phyloP scores from a whole-genome alignment of 2,888 invertebrate species.

The Sesamia inferens region DNA sequence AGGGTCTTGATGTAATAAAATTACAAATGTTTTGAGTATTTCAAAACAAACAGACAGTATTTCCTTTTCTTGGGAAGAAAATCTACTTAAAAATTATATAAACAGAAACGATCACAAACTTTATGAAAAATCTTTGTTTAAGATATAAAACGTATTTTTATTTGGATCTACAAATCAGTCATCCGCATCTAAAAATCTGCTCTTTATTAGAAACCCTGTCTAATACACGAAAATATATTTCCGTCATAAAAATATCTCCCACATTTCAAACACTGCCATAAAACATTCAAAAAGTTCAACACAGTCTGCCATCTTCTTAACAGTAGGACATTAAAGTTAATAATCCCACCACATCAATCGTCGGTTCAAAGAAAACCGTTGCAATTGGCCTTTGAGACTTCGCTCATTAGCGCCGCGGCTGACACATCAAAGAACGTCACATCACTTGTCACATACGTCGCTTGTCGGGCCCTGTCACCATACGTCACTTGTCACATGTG shows the following conservation, averaged over 20 bases:
- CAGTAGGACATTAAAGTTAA: slow-evolving; percentile 67
- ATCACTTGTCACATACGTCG: slow-evolving; percentile 73
- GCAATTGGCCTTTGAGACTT: slow-evolving; percentile 69
- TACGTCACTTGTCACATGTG: slow-evolving; percentile 74
- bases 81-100: slow-evolving; percentile 26
- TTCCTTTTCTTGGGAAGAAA: slow-evolving; percentile 23
- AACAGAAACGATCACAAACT: slow-evolving; percentile 11
- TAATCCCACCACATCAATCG: slow-evolving; percentile 70
- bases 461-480: slow-evolving; percentile 77
- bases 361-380: slow-evolving; percentile 70
- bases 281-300: slow-evolving; percentile 46
- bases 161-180: slow-evolving; percentile 34
- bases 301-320: slow-evolving; percentile 60
- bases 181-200: slow-evolving; percentile 12
- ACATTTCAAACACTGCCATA: slow-evolving; percentile 44
- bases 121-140: slow-evolving; percentile 9
- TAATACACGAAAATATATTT: slow-evolving; percentile 48
- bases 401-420: slow-evolving; percentile 79
- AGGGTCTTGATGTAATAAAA: slow-evolving; percentile 30
- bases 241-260: slow-evolving; percentile 49
- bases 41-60: slow-evolving; percentile 24
- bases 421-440: slow-evolving; percentile 82
- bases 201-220: slow-evolving; percentile 15
- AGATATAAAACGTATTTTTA: slow-evolving; percentile 10
- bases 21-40: slow-evolving; percentile 18